Evolutionary conservation across 2,888 invertebrate species (phyloP), one percentile per base, ranked within the genome.

Genomic region (Yponomeuta plumbellus): DNA sequence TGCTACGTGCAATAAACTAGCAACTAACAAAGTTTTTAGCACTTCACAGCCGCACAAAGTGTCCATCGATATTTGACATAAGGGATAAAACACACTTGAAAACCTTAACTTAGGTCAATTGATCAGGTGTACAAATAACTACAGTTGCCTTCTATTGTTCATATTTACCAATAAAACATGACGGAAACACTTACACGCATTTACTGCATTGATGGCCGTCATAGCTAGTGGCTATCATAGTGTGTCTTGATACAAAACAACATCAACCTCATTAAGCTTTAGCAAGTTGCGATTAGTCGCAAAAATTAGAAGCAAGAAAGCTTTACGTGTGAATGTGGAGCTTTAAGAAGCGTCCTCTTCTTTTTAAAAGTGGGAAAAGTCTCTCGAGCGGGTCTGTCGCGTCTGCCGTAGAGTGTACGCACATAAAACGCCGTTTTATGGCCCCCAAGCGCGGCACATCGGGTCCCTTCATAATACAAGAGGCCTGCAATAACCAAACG

Each of bases 371-470:
- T 83, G 80, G 77, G 80, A 84, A 84, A 83, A 80, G 75, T 75
- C 75, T 70, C 70, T 74, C 76, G 80, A 81, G 83, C 76, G 80
- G 81, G 83, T 86, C 84, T 83, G 82, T 80, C 72, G 77, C 76
- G 72, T 75, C 84, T 83, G 82, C 80, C 72, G 77, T 76, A 72
- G 75, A 73, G 74, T 74, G 80, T 78, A 74, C 76, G 81, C 74
- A 80, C 88, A 87, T 90, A 91, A 91, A 91, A 89, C 80, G 44
- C 83, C 85, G 78, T 89, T 91, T 90, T 90, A 90, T 80, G 85
- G 72, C 84, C 68, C 78, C 78, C 81, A 17, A 52, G 76, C 84
- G 84, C 85, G 78, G 76, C 84, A 84, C 86, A 84, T 86, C 86
- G 44, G 17, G 44, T 52, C 4, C 44, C 44, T 52, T 13, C 44